Evolutionary conservation across 2,113 vertebrate genomes (phyloP).

Genomic region (Murina feae): DNA sequence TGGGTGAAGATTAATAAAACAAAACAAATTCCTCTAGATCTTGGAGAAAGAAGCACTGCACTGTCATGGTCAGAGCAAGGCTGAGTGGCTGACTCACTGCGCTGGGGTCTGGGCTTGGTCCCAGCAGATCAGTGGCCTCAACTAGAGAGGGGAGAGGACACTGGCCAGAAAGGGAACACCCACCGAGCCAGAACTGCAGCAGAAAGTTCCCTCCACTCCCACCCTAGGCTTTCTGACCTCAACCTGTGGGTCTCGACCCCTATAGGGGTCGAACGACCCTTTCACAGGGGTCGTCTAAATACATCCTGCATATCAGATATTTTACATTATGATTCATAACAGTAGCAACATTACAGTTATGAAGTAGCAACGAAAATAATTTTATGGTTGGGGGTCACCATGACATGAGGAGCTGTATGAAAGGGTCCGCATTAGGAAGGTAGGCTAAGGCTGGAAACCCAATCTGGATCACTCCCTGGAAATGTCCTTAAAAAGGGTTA

Average conservation of each 20-base stretch:
- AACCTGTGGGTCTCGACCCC: no score
- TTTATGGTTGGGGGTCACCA: no score
- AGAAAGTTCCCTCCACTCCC: neutral
- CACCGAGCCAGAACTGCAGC: neutral
- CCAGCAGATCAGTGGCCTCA: rapidly evolving
- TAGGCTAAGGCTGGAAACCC: neutral
- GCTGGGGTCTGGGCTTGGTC: neutral
- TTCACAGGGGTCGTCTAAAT: no score
- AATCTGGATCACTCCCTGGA: neutral
- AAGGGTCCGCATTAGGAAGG: no score
- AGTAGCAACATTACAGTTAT: no score
- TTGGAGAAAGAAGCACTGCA: neutral
- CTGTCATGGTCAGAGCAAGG: rapidly evolving
- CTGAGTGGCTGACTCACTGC: rapidly evolving
- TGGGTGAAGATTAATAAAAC: neutral
- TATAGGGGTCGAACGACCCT: no score
- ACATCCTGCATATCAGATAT: no score
- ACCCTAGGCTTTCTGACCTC: neutral
- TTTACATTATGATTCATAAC: no score
- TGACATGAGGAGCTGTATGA: no score
- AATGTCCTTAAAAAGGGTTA: neutral
- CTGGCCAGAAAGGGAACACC: neutral
- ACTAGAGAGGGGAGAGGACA: neutral
- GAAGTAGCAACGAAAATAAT: no score
- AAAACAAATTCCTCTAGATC: neutral